Percentiles rank a stretch among this genome's conserved stretches.
Evolutionary conservation across 2,113 vertebrate genomes (phyloP).

Genomic region (Columba livia): DNA sequence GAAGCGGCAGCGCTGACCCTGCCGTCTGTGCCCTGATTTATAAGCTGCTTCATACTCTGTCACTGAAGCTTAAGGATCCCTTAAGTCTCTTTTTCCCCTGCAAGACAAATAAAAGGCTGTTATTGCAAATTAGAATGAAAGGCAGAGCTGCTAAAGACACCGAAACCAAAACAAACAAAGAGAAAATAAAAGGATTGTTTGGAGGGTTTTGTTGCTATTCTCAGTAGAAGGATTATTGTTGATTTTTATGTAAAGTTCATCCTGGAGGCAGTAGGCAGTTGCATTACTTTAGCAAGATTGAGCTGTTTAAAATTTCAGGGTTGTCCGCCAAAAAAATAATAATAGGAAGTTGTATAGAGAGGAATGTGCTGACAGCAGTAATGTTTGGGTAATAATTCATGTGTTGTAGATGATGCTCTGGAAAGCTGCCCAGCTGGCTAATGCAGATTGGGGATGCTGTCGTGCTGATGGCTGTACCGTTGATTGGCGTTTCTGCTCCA

Average conservation of each 20-base stretch:
- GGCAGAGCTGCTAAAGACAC: conserved; percentile 15
- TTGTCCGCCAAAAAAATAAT: conserved; percentile 71
- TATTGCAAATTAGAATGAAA: neutral
- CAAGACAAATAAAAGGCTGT: conserved; percentile 5
- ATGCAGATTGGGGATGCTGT: conserved; percentile 54
- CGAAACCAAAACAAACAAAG: neutral
- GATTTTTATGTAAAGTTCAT: conserved; percentile 51
- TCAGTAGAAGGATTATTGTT: conserved; percentile 29
- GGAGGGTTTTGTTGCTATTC: neutral
- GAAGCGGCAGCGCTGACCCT: neutral
- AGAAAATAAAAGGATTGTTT: neutral
- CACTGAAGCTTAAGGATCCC: neutral
- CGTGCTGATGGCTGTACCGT: conserved; percentile 15
- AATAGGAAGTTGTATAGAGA: conserved; percentile 66
- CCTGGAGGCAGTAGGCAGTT: conserved; percentile 54
- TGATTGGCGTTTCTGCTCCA: conserved; percentile 56
- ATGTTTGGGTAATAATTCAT: conserved; percentile 71
- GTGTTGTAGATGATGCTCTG: conserved; percentile 62
- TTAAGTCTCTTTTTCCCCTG: neutral
- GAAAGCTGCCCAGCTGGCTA: conserved; percentile 67
- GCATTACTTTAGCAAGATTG: conserved; percentile 58
- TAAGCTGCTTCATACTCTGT: neutral
- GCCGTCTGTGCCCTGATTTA: neutral
- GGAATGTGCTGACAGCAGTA: conserved; percentile 76
- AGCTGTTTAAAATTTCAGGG: conserved; percentile 75